Conservation (phyloP, 1,140 invertebrate genomes). For the Conus ventricosus region DNA sequence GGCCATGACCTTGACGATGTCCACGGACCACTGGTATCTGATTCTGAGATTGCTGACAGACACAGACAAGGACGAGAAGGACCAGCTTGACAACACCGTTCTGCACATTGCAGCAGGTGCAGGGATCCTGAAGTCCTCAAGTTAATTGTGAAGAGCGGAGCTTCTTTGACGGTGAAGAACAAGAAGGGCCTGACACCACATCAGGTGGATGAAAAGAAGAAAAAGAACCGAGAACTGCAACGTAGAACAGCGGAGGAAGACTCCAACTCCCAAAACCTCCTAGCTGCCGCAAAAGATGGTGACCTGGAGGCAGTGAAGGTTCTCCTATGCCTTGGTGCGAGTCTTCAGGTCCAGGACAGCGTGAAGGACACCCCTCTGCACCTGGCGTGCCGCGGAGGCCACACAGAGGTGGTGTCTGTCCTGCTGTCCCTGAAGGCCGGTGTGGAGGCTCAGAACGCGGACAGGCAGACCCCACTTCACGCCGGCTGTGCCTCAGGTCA, state of each 20-base stretch:
- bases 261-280: not conserved
- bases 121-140: not conserved
- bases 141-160: not conserved
- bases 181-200: not conserved
- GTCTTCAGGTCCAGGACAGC: not conserved
- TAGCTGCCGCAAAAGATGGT: not conserved
- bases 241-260: not conserved
- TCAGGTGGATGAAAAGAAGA: not conserved
- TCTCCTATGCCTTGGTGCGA: not conserved
- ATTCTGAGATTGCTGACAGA: conserved; percentile 7
- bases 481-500: not conserved
- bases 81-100: conserved; percentile 9
- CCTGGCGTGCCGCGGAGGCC: not conserved
- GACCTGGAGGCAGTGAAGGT: not conserved
- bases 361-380: not conserved
- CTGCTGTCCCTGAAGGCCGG: not conserved
- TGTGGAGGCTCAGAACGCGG: not conserved
- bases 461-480: not conserved
- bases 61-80: conserved; percentile 6
- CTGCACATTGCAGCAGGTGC: not conserved
- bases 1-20: not conserved
- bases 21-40: not conserved
- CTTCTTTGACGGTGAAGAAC: not conserved
- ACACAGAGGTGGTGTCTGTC: not conserved
- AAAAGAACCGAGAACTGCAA: not conserved